A percentile compares a stretch with the other conserved stretches of the same genome.
phyloP scores from a whole-genome alignment of 2,888 invertebrate species.

The Globia sparganii region DNA sequence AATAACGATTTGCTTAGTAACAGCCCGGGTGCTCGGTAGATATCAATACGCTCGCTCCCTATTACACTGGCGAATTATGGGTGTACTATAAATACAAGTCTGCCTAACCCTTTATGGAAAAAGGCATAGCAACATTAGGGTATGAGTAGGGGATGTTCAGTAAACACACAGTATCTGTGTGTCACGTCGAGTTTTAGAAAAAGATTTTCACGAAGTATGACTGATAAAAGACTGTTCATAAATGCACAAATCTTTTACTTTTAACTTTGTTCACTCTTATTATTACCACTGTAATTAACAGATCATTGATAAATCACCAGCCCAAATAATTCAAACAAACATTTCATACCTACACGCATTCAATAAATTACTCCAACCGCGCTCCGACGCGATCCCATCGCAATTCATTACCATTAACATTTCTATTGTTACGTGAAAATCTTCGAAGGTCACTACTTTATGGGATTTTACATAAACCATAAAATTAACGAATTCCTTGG shows the following conservation, averaged over 20 bases:
- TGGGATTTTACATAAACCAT: constrained; percentile 22
- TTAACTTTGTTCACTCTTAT: background rate
- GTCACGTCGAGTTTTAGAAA: background rate
- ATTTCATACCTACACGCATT: background rate
- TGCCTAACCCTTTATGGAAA: too few relatives aligned
- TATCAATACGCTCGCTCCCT: background rate
- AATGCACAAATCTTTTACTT: too few relatives aligned
- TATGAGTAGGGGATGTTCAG: background rate
- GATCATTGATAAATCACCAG: background rate
- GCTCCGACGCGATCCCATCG: background rate
- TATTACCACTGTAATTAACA: background rate
- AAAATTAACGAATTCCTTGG: constrained; percentile 14
- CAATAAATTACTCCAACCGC: constrained; percentile 17
- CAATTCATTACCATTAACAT: constrained; percentile 53
- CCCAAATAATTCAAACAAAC: background rate
- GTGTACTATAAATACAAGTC: too few relatives aligned
- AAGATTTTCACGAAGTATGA: background rate
- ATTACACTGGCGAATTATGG: background rate
- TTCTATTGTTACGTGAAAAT: constrained; percentile 38
- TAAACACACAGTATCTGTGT: background rate
- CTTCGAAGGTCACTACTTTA: constrained; percentile 31
- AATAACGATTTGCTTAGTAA: background rate
- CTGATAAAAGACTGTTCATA: too few relatives aligned
- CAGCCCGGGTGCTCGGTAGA: background rate
- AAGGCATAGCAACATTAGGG: too few relatives aligned